These are phyloP conservation scores for Julus scandinavius DNA, from an alignment of 2,888 invertebrate genomes.

Conservation along the genomic window DNA sequence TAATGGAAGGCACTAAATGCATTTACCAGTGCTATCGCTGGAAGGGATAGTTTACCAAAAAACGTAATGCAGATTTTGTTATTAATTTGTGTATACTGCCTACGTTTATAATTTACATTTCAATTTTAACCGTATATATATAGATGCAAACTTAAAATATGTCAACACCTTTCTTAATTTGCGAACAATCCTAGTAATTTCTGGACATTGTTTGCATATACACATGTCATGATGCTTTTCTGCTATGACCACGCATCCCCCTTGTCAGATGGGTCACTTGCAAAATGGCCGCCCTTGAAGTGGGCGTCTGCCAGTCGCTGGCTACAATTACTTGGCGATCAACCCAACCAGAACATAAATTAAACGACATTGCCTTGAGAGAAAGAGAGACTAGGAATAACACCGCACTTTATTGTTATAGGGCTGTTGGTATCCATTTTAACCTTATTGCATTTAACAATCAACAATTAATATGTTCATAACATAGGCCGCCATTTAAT, in stretches of 20 bases:
- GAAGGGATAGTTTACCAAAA: too few relatives aligned
- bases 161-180: constrained; percentile 3
- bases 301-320: constrained; percentile 46
- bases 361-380: constrained; percentile 36
- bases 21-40: too few relatives aligned
- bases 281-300: constrained; percentile 39
- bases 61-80: too few relatives aligned
- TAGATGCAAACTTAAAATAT: not conserved
- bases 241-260: constrained; percentile 23
- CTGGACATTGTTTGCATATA: not conserved
- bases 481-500: constrained; percentile 19
- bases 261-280: constrained; percentile 40
- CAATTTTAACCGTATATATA: not conserved
- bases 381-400: constrained; percentile 35
- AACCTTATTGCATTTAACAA: constrained; percentile 42
- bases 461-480: constrained; percentile 11
- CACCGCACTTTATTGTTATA: constrained; percentile 43
- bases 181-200: not conserved
- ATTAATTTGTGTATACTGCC: not conserved
- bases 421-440: constrained; percentile 43
- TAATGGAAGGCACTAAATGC: not conserved
- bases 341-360: constrained; percentile 46
- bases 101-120: too few relatives aligned
- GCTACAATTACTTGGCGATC: constrained; percentile 43
- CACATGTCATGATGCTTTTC: not conserved